Conservation (phyloP, 2,888 invertebrate species). For the Drosophila borealis region DNA sequence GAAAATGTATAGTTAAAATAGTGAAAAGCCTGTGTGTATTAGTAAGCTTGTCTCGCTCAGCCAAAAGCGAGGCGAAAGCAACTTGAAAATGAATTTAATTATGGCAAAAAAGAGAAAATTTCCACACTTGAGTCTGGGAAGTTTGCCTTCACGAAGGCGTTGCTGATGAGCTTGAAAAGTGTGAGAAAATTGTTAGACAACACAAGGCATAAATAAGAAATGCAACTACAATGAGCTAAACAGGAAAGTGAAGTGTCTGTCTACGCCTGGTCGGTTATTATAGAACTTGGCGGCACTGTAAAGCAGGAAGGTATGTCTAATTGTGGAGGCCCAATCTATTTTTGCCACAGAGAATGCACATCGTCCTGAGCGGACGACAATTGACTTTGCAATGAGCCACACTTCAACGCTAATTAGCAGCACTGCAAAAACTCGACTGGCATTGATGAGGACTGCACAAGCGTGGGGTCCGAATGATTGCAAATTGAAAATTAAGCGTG, state of each 20-base stretch:
- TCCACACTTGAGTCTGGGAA: constrained; percentile 80
- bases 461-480: constrained; percentile 66
- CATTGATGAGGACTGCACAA: constrained; percentile 52
- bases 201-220: constrained; percentile 70
- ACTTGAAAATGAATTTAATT: constrained; percentile 82
- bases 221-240: constrained; percentile 27
- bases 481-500: constrained; percentile 77
- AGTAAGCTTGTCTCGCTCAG: constrained; percentile 33
- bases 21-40: constrained; percentile 33
- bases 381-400: constrained; percentile 63
- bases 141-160: constrained; percentile 61
- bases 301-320: not conserved
- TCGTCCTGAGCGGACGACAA: constrained; percentile 28
- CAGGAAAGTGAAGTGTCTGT: constrained; percentile 53
- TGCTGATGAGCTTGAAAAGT: constrained; percentile 66
- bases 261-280: constrained; percentile 22
- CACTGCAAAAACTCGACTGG: constrained; percentile 41
- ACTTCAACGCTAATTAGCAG: constrained; percentile 66
- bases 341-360: not conserved
- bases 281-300: constrained; percentile 21
- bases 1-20: constrained; percentile 65
- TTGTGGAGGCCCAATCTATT: constrained; percentile 5
- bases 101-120: constrained; percentile 82
- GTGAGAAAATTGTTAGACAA: constrained; percentile 74
- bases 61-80: constrained; percentile 47